Evolutionary conservation across 2,797 vertebrate species (phyloP).

Genomic region (Scolopax rusticola): DNA sequence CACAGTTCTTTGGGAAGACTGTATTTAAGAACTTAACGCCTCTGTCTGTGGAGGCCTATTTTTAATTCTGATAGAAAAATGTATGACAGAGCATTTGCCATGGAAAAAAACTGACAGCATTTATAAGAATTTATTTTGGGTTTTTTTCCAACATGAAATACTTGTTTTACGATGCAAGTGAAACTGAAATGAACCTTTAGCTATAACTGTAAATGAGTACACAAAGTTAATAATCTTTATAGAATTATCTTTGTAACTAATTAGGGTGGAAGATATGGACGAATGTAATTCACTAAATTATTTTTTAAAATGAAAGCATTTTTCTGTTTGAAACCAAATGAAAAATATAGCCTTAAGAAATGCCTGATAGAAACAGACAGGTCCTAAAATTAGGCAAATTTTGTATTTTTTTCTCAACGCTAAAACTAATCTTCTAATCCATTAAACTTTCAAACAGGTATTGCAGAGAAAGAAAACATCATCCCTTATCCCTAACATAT

Average conservation of each 20-base stretch:
- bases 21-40: constrained; percentile 79
- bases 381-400: constrained; percentile 81
- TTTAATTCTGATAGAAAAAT: constrained; percentile 79
- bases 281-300: constrained; percentile 89
- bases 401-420: constrained; percentile 78
- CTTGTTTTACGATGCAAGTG: constrained; percentile 83
- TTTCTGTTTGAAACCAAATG: constrained; percentile 86
- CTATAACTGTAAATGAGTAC: constrained; percentile 85
- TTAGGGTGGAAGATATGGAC: constrained; percentile 82
- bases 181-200: constrained; percentile 82
- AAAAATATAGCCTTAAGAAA: constrained; percentile 85
- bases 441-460: constrained; percentile 82
- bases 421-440: constrained; percentile 83
- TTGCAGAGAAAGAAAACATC: constrained; percentile 79
- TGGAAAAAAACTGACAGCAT: constrained; percentile 78
- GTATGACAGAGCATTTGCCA: constrained; percentile 80
- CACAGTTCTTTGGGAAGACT: constrained; percentile 78
- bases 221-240: constrained; percentile 80
- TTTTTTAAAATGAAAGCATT: constrained; percentile 82
- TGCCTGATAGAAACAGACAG: constrained; percentile 79
- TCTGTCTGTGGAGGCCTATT: constrained; percentile 77
- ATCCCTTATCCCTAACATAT: constrained; percentile 81
- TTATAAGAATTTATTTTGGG: constrained; percentile 79
- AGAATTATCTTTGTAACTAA: constrained; percentile 86
- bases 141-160: constrained; percentile 76